A percentile compares a stretch with the other conserved stretches of the same genome.
Evolutionary conservation across 1,140 invertebrate genomes (phyloP).

Genomic region (Andricus grossulariae): DNA sequence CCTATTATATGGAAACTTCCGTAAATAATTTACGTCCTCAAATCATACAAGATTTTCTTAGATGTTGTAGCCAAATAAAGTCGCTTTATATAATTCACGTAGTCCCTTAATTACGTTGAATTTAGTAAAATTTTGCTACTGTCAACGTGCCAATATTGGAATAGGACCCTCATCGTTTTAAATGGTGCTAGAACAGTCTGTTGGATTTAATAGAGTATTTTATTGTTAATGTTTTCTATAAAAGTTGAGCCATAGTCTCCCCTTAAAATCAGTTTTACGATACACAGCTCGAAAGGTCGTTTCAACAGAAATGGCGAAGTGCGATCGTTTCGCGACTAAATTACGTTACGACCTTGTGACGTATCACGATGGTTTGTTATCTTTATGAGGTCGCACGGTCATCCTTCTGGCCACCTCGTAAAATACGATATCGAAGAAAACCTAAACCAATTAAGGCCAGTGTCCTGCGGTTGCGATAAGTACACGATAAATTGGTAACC

Average conservation of each 20-base stretch:
- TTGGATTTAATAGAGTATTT: background rate
- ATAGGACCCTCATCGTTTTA: too few species aligned
- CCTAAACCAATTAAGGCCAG: constrained; percentile 55
- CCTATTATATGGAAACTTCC: too few species aligned
- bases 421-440: constrained; percentile 49
- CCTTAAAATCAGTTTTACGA: constrained; percentile 22
- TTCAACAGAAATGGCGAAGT: constrained; percentile 15
- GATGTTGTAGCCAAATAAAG: too few species aligned
- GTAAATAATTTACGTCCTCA: too few species aligned
- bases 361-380: constrained; percentile 49
- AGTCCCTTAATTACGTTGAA: too few species aligned
- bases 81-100: too few species aligned
- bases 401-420: constrained; percentile 37
- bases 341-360: constrained; percentile 34
- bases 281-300: background rate
- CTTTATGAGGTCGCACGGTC: constrained; percentile 39
- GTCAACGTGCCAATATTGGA: too few species aligned
- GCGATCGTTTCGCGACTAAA: constrained; percentile 24
- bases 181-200: too few species aligned
- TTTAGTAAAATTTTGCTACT: too few species aligned
- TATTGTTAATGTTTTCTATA: background rate
- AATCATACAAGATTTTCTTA: too few species aligned
- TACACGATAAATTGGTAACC: constrained; percentile 17
- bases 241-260: background rate
- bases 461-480: constrained; percentile 8